phyloP scores from a whole-genome alignment of 1,140 invertebrate genomes.

The Tribolium castaneum region DNA sequence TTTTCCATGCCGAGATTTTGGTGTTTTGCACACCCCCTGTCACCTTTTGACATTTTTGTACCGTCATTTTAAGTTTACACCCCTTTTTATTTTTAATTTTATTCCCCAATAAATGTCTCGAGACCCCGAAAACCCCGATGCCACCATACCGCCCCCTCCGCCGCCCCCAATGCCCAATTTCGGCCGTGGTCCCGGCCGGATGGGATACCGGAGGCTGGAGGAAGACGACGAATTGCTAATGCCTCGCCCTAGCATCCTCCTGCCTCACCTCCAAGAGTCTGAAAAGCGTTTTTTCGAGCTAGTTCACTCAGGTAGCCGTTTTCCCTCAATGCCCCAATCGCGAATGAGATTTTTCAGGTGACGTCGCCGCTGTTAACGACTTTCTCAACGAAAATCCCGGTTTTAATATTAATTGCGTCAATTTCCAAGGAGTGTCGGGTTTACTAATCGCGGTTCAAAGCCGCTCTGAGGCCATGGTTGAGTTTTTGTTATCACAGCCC shows the following conservation, averaged over 20 bases:
- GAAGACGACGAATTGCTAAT: conserved; percentile 49
- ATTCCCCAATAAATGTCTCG: background rate
- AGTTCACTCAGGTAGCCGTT: conserved; percentile 58
- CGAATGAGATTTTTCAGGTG: conserved; percentile 48
- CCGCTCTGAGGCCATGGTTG: conserved; percentile 66
- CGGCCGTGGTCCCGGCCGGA: background rate
- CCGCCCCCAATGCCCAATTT: conserved; percentile 16
- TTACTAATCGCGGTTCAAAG: conserved; percentile 68
- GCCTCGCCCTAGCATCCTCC: conserved; percentile 59
- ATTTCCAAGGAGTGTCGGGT: conserved; percentile 69
- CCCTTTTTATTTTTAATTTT: conserved; percentile 1
- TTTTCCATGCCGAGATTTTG: too few species aligned
- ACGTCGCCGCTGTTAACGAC: conserved; percentile 61
- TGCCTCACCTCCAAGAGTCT: conserved; percentile 64
- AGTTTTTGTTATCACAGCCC: conserved; percentile 65
- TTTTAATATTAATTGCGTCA: conserved; percentile 67
- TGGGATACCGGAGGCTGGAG: conserved; percentile 52
- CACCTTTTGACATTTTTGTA: background rate
- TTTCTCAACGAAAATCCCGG: conserved; percentile 62
- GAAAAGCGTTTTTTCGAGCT: conserved; percentile 67
- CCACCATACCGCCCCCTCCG: background rate
- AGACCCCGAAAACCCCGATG: conserved; percentile 6
- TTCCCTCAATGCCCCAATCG: conserved; percentile 23
- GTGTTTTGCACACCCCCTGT: background rate
- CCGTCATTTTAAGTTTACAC: conserved; percentile 21